Percentiles rank a stretch among this genome's conserved stretches.
phyloP scores from a whole-genome alignment of 2,113 vertebrate genomes.

The Pycnonotus jocosus region DNA sequence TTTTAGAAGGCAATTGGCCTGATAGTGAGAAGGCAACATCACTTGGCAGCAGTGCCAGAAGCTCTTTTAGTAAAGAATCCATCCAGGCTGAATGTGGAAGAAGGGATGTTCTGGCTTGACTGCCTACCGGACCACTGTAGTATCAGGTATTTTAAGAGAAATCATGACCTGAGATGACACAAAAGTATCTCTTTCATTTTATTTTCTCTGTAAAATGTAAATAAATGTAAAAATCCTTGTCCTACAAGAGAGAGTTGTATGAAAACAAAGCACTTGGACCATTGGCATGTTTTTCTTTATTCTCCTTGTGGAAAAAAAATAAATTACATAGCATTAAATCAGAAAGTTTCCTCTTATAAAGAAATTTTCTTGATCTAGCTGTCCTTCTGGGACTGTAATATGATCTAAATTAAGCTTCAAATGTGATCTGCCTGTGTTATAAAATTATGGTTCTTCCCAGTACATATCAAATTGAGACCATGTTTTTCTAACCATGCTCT shows the following conservation, averaged over 20 bases:
- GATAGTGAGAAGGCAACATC: not conserved
- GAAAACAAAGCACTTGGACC: not conserved
- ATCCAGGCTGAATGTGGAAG: not conserved
- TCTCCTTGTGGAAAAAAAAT: not conserved
- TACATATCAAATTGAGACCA: not conserved
- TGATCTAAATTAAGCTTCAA: not conserved
- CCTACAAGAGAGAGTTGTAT: not conserved
- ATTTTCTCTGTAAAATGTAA: not conserved
- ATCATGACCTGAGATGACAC: not conserved
- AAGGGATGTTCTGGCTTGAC: not conserved
- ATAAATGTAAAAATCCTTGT: not conserved
- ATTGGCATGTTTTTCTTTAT: not conserved
- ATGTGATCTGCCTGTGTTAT: not conserved
- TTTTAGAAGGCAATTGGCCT: not conserved
- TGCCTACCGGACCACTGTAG: not conserved
- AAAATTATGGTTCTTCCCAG: not conserved
- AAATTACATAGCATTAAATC: not conserved
- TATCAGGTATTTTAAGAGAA: not conserved
- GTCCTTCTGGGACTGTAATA: not conserved
- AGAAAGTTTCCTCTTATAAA: not conserved
- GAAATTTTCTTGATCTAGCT: not conserved
- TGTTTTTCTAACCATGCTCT: not conserved
- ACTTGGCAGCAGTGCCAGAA: not conserved
- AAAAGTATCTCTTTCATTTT: not conserved
- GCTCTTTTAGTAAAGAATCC: not conserved